Percentiles rank a stretch among this genome's conserved stretches.
Evolutionary conservation across 2,113 vertebrate genomes (phyloP).

Genomic region (Rostratula benghalensis): DNA sequence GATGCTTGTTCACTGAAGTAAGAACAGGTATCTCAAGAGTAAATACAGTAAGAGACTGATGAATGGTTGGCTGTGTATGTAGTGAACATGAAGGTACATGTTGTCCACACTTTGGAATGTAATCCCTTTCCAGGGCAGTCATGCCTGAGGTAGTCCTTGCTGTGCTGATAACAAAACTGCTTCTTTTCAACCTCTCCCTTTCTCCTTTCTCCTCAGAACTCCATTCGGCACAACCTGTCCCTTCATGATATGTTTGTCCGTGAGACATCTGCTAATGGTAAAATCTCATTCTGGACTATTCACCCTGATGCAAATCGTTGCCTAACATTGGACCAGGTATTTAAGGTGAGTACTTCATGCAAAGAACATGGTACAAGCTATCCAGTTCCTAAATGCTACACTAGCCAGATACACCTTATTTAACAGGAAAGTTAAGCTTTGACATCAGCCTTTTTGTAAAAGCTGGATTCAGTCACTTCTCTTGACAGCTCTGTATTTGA

Average conservation of each 20-base stretch:
- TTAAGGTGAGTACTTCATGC: slow-evolving; percentile 79
- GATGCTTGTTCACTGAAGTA: background rate
- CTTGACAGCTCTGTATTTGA: background rate
- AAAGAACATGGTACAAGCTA: background rate
- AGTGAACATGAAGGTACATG: background rate
- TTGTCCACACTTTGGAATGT: background rate
- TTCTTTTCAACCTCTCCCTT: background rate
- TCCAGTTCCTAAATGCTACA: background rate
- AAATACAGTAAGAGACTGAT: background rate
- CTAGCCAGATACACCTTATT: background rate
- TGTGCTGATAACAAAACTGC: background rate
- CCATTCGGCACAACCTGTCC: slow-evolving; percentile 95
- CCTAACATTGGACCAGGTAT: slow-evolving; percentile 91
- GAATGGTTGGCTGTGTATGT: background rate
- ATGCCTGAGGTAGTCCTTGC: background rate
- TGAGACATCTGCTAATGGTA: slow-evolving; percentile 85
- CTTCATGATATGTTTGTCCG: slow-evolving; percentile 95
- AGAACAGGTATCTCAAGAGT: background rate
- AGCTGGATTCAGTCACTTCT: background rate
- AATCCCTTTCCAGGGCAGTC: background rate
- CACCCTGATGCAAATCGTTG: slow-evolving; percentile 92
- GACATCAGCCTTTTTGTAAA: background rate
- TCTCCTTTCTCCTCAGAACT: slow-evolving; percentile 81
- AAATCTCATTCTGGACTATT: slow-evolving; percentile 94
- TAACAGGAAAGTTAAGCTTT: background rate